Conservation (phyloP, 2,797 vertebrate species). For the Gadopsis bispinosus region DNA sequence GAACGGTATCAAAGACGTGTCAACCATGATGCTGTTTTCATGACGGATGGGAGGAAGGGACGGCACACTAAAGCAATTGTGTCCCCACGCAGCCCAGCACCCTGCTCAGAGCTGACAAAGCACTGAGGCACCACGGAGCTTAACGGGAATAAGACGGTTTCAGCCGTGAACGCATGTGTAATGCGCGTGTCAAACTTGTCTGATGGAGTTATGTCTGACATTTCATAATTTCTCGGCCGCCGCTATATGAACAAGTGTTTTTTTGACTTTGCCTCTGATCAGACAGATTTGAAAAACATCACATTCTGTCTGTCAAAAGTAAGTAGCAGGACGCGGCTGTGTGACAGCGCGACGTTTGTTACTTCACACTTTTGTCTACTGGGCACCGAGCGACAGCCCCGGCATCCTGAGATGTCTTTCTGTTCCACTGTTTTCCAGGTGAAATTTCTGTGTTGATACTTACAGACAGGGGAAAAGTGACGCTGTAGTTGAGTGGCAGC, state of each 20-base stretch:
- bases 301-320: constrained; percentile 58
- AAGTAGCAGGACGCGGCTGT: constrained; percentile 37
- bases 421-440: constrained; percentile 70
- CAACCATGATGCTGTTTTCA: constrained; percentile 69
- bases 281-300: constrained; percentile 46
- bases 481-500: constrained; percentile 82
- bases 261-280: constrained; percentile 57
- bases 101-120: constrained; percentile 52
- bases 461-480: constrained; percentile 71
- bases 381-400: constrained; percentile 64
- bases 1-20: constrained; percentile 81
- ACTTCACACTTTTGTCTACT: constrained; percentile 63
- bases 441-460: constrained; percentile 69
- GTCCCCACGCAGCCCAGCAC: constrained; percentile 41
- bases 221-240: constrained; percentile 59
- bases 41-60: constrained; percentile 59
- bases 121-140: constrained; percentile 47
- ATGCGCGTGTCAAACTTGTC: constrained; percentile 47
- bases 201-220: constrained; percentile 45
- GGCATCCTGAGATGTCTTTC: constrained; percentile 57
- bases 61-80: constrained; percentile 58
- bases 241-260: constrained; percentile 35
- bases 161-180: constrained; percentile 28
- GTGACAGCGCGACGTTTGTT: constrained; percentile 56
- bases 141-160: constrained; percentile 55